Evolutionary conservation across 2,113 vertebrate species (phyloP).

Genomic region (Nothocercus nigrocapillus): DNA sequence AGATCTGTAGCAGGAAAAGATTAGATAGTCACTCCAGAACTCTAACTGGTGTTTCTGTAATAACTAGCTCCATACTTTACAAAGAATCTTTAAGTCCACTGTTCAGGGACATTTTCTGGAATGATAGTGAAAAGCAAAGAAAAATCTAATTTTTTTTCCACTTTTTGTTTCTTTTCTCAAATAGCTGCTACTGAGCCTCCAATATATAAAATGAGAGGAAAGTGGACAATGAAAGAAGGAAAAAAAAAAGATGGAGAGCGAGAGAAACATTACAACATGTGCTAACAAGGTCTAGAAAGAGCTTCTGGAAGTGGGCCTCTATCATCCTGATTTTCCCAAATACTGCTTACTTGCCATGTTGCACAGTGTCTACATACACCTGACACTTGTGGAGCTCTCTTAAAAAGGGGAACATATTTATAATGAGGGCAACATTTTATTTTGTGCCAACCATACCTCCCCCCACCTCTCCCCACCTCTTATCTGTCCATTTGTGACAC

Average conservation of each 20-base stretch:
- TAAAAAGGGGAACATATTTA: background rate
- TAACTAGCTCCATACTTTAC: background rate
- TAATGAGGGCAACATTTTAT: background rate
- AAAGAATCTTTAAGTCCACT: background rate
- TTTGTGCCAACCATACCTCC: background rate
- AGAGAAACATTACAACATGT: background rate
- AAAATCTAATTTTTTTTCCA: background rate
- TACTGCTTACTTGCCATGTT: background rate
- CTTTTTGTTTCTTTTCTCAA: background rate
- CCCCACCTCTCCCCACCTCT: background rate
- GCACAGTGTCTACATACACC: background rate
- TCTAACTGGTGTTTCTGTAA: background rate
- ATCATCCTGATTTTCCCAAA: background rate
- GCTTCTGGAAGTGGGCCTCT: background rate
- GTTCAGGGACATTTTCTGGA: background rate
- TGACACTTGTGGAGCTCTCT: background rate
- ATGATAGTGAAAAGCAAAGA: background rate
- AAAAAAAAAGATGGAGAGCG: background rate
- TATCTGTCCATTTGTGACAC: background rate
- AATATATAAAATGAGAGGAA: background rate
- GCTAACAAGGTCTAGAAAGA: background rate
- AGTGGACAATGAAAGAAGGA: background rate
- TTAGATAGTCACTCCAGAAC: fast-evolving
- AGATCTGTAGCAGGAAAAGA: background rate
- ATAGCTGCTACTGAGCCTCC: background rate